phyloP scores from a whole-genome alignment of 2,113 vertebrate genomes.

The Lagopus muta region DNA sequence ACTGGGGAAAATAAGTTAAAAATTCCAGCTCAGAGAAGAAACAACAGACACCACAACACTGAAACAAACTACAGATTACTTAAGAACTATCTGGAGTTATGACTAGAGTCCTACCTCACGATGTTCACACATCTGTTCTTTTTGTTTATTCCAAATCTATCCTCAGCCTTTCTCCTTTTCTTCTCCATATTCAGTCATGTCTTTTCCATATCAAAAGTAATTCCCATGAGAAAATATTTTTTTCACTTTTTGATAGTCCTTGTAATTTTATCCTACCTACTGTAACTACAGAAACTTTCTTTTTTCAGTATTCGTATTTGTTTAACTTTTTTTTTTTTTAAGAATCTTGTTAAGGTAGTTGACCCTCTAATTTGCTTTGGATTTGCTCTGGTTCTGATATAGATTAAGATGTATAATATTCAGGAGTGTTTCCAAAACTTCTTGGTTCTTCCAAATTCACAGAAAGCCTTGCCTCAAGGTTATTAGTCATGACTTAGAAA shows the following conservation, averaged over 20 bases:
- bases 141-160: background rate
- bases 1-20: background rate
- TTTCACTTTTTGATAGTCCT: background rate
- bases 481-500: constrained; percentile 60
- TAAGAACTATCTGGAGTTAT: background rate
- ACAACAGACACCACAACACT: background rate
- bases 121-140: background rate
- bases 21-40: background rate
- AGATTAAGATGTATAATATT: constrained; percentile 43
- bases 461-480: constrained; percentile 18
- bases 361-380: constrained; percentile 44
- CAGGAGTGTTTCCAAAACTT: constrained; percentile 12
- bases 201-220: background rate
- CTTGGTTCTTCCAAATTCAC: constrained; percentile 47
- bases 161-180: background rate
- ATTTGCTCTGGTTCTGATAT: constrained; percentile 30
- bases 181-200: background rate
- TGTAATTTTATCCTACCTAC: constrained; percentile 29
- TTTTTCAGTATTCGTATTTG: constrained; percentile 29
- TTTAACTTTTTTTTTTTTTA: constrained; percentile 16
- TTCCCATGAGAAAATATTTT: background rate
- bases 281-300: constrained; percentile 32
- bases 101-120: background rate
- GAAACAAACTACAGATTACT: background rate
- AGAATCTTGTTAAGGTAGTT: constrained; percentile 30